phyloP scores from a whole-genome alignment of 2,797 vertebrate species.

The Molossus alvarezi region DNA sequence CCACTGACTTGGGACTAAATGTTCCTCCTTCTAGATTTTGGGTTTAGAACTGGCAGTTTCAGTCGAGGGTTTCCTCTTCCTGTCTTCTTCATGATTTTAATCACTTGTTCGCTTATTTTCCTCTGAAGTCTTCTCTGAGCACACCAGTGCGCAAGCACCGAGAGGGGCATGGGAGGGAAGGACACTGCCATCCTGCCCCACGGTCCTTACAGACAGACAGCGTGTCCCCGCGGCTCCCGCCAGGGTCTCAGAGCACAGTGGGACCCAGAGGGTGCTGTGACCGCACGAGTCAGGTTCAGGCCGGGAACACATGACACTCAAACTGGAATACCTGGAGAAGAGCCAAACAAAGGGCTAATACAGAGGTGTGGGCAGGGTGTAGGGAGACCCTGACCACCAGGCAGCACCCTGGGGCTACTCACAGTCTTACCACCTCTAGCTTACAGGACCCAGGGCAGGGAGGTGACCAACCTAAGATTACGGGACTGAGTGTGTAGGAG shows the following conservation, averaged over 20 bases:
- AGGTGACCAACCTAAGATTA: neutral
- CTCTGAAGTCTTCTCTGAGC: neutral
- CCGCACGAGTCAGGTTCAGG: neutral
- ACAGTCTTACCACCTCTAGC: neutral
- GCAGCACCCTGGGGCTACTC: neutral
- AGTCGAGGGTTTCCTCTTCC: slow-evolving; percentile 63
- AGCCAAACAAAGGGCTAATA: neutral
- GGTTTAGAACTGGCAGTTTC: slow-evolving; percentile 42
- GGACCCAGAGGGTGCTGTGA: neutral
- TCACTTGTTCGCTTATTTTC: slow-evolving; percentile 18
- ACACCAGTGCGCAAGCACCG: neutral
- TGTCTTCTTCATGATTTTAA: slow-evolving; percentile 42
- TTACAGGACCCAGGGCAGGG: neutral
- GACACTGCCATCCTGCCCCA: neutral
- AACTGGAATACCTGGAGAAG: neutral
- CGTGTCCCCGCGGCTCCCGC: neutral
- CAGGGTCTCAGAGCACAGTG: neutral
- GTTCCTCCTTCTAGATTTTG: slow-evolving; percentile 66
- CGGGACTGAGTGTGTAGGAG: rapidly evolving
- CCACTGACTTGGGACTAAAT: slow-evolving; percentile 67
- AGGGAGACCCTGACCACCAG: neutral
- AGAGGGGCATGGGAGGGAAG: neutral
- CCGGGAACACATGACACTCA: neutral
- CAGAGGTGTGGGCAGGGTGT: neutral
- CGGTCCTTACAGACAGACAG: neutral